Conservation (phyloP, 2,797 vertebrate genomes). For the Xenentodon cancila region DNA sequence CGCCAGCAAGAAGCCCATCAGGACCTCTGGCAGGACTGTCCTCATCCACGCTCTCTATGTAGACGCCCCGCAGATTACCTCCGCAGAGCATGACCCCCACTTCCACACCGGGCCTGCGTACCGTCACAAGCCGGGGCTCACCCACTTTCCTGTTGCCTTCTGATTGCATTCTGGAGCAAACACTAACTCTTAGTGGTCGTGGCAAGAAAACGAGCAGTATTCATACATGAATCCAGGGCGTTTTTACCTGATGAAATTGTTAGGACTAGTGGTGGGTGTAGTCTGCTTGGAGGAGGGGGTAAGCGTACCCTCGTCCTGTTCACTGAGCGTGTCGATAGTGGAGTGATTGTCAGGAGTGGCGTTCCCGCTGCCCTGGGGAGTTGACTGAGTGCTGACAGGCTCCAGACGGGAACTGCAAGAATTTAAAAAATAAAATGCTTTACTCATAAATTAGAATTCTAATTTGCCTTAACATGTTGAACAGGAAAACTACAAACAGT, state of each 20-base stretch:
- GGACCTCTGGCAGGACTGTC: constrained; percentile 90
- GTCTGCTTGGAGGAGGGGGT: constrained; percentile 95
- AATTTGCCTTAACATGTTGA: background rate
- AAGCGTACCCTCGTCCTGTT: constrained; percentile 96
- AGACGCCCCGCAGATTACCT: constrained; percentile 94
- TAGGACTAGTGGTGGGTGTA: constrained; percentile 90
- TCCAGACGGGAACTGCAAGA: constrained; percentile 90
- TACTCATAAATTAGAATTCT: background rate
- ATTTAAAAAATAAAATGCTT: background rate
- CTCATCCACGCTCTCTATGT: constrained; percentile 94
- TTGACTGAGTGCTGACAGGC: constrained; percentile 87
- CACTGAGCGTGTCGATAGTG: constrained; percentile 92
- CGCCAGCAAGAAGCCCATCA: constrained; percentile 89
- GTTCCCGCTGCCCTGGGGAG: constrained; percentile 87
- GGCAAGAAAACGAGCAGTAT: background rate
- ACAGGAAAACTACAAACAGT: too few species aligned
- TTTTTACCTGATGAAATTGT: constrained; percentile 85
- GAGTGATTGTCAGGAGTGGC: constrained; percentile 92
- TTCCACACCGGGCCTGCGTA: constrained; percentile 91
- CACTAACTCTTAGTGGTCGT: background rate
- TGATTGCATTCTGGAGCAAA: constrained; percentile 80
- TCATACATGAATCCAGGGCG: background rate
- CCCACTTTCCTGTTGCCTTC: constrained; percentile 83
- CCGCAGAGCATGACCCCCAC: constrained; percentile 94
- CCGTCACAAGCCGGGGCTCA: constrained; percentile 87